Conservation (phyloP, 2,113 vertebrate genomes). For the Mixornis gularis region DNA sequence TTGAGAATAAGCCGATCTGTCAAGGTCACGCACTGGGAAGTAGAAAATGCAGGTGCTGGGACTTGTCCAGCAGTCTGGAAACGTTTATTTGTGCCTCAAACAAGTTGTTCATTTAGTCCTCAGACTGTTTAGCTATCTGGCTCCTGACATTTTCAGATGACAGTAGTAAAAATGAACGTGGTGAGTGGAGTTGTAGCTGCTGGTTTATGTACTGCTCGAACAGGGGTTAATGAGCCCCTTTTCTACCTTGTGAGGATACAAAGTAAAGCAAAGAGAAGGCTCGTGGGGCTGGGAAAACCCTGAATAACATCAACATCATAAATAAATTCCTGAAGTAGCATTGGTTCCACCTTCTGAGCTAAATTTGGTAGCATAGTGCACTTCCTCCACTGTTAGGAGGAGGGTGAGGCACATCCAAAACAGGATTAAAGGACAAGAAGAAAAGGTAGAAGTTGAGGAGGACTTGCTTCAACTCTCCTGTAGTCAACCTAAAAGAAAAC, state of each 20-base stretch:
- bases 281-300: not conserved
- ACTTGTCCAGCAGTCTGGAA: not conserved
- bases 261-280: not conserved
- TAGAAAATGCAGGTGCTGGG: not conserved
- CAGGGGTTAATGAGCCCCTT: not conserved
- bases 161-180: not conserved
- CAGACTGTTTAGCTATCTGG: not conserved
- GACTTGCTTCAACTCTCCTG: not conserved
- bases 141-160: slow-evolving; percentile 9
- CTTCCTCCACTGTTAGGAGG: not conserved
- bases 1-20: not conserved
- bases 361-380: not conserved
- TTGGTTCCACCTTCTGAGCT: not conserved
- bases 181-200: not conserved
- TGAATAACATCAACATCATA: not conserved
- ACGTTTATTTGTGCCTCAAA: not conserved
- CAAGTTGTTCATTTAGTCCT: not conserved
- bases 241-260: fast-evolving
- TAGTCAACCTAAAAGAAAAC: not conserved
- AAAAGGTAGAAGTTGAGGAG: not conserved
- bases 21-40: not conserved
- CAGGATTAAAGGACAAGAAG: not conserved
- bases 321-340: not conserved
- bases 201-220: not conserved
- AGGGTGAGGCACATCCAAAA: not conserved